These are phyloP conservation scores for Macropis europaea DNA, from an alignment of 2,888 invertebrate genomes.

Conservation along the genomic window DNA sequence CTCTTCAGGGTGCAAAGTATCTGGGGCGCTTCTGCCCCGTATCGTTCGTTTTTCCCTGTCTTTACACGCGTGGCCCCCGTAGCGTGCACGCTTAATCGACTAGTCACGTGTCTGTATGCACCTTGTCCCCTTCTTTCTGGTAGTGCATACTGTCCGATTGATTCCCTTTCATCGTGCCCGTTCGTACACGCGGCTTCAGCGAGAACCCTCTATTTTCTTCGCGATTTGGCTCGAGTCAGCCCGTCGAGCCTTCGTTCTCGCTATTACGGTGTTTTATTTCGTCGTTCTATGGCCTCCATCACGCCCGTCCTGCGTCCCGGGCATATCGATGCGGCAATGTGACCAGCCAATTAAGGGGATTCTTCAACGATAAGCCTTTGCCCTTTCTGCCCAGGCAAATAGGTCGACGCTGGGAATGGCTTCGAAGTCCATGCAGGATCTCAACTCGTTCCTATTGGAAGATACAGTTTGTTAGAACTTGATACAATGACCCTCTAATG, in stretches of 20 bases:
- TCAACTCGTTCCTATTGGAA: conserved; percentile 81
- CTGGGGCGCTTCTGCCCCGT: neutral
- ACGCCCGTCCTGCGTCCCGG: conserved; percentile 44
- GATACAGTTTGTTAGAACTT: no score
- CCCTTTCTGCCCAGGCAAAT: conserved; percentile 76
- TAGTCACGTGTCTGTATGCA: conserved; percentile 70
- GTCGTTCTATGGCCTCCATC: conserved; percentile 1
- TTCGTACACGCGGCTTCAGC: neutral
- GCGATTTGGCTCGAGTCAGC: neutral
- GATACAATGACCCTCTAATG: no score
- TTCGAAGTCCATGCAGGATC: conserved; percentile 80
- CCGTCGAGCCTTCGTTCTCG: neutral
- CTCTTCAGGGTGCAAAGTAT: neutral
- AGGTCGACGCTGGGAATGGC: conserved; percentile 80
- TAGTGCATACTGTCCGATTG: neutral
- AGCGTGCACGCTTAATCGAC: conserved; percentile 64
- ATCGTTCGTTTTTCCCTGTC: neutral
- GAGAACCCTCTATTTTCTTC: neutral
- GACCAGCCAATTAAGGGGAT: conserved; percentile 73
- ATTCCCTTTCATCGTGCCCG: conserved; percentile 22
- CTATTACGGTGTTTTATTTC: neutral
- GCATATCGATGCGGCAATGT: conserved; percentile 62
- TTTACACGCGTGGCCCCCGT: neutral
- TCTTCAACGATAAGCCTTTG: conserved; percentile 77
- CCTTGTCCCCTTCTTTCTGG: conserved; percentile 13